These are phyloP conservation scores for Oedothorax gibbosus DNA, from an alignment of 1,140 invertebrate species.

Conservation along the genomic window DNA sequence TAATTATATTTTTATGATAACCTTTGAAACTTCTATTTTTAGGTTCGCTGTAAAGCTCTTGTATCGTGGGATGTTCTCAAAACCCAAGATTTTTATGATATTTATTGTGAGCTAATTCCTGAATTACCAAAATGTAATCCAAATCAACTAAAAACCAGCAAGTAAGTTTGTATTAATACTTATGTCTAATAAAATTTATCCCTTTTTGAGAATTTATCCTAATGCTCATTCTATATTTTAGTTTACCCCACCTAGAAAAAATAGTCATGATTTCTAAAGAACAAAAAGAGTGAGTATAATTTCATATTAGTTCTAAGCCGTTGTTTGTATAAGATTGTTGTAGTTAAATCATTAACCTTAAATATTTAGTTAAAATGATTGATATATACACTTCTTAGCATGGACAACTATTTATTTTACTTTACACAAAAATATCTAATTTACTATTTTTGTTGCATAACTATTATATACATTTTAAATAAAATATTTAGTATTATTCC, in stretches of 20 bases:
- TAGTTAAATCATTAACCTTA: no score
- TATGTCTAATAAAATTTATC: not conserved
- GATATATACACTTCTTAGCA: no score
- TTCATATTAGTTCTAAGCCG: no score
- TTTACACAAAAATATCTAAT: no score
- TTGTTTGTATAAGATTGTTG: no score
- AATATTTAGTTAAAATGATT: no score
- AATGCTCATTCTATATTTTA: slow-evolving; percentile 62
- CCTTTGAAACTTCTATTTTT: not conserved
- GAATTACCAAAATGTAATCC: slow-evolving; percentile 65
- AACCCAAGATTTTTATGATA: slow-evolving; percentile 79
- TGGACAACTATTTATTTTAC: no score
- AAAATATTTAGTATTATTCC: not conserved
- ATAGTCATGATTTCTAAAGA: slow-evolving; percentile 56
- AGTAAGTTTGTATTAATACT: not conserved
- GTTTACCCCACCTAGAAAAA: slow-evolving; percentile 61
- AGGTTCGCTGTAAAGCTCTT: slow-evolving; percentile 80
- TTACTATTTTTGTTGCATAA: no score
- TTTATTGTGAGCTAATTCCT: slow-evolving; percentile 72
- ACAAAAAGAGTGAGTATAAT: slow-evolving; percentile 64
- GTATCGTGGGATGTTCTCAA: slow-evolving; percentile 77
- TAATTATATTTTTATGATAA: not conserved
- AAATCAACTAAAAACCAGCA: slow-evolving; percentile 23
- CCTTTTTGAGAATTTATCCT: not conserved
- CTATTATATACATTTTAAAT: no score